A percentile compares a stretch with the other conserved stretches of the same genome.
phyloP scores from a whole-genome alignment of 2,888 invertebrate genomes.

The Nomada fabriciana region DNA sequence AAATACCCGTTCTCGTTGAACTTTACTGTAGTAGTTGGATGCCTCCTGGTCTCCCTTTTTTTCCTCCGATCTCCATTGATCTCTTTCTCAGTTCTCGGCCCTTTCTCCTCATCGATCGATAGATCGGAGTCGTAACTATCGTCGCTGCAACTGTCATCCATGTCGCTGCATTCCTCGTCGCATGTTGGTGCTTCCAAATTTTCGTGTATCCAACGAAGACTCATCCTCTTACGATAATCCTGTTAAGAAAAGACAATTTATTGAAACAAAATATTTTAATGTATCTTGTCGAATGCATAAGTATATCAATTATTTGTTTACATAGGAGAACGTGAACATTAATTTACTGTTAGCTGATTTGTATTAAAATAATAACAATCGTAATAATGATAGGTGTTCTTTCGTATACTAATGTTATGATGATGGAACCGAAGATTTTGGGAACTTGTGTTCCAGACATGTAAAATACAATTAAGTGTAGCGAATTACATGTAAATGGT shows the following conservation, averaged over 20 bases:
- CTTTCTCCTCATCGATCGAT: conserved; percentile 54
- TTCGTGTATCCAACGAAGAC: conserved; percentile 80
- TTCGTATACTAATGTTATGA: background rate
- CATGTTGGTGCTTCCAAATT: conserved; percentile 78
- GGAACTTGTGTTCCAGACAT: background rate
- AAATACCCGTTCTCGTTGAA: conserved; percentile 71
- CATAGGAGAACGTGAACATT: too few species aligned
- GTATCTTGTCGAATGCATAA: too few species aligned
- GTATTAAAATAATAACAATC: background rate
- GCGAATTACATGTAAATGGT: conserved; percentile 13
- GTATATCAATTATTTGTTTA: too few species aligned
- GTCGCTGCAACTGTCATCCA: conserved; percentile 80
- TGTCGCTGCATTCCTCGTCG: conserved; percentile 81
- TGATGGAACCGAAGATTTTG: background rate
- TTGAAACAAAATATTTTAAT: background rate
- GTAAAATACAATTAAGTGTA: background rate
- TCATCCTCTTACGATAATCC: conserved; percentile 68
- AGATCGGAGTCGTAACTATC: conserved; percentile 79
- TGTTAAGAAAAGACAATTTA: background rate
- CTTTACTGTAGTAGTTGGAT: conserved; percentile 69
- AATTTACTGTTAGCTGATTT: background rate
- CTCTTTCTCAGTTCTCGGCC: conserved; percentile 59
- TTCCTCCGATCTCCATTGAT: conserved; percentile 55
- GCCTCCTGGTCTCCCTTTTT: conserved; percentile 71
- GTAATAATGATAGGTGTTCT: too few species aligned